Evolutionary conservation across 2,113 vertebrate genomes (phyloP).

Genomic region (Coracopsis vasa): DNA sequence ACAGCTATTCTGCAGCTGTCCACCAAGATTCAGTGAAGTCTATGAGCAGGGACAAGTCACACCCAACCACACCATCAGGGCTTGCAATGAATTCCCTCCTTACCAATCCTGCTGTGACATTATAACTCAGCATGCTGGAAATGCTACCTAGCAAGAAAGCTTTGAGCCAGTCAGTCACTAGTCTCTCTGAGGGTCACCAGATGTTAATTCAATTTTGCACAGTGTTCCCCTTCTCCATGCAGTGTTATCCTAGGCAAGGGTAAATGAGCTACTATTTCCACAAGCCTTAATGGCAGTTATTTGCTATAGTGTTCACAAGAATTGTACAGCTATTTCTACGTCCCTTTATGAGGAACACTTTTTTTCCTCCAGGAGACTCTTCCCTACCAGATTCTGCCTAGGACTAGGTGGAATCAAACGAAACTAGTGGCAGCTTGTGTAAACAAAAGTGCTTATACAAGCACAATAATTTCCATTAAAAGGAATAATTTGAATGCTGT

Average conservation of each 20-base stretch:
- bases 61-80: background rate
- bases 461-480: background rate
- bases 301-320: background rate
- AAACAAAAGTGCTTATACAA: background rate
- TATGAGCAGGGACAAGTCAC: background rate
- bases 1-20: background rate
- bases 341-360: background rate
- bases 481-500: background rate
- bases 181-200: background rate
- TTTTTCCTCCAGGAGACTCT: background rate
- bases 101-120: background rate
- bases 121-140: slow-evolving; percentile 3
- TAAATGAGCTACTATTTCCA: background rate
- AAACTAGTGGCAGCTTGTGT: background rate
- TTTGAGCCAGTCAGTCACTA: background rate
- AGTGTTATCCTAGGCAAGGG: background rate
- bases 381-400: background rate
- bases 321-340: background rate
- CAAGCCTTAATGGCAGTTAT: background rate
- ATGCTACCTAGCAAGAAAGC: background rate
- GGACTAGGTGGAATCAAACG: background rate
- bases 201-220: background rate
- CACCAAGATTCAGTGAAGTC: background rate
- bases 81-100: background rate
- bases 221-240: background rate